A percentile compares a stretch with the other conserved stretches of the same genome.
Evolutionary conservation across 2,888 invertebrate genomes (phyloP).

Genomic region (Rhagophthalmus giganteus): DNA sequence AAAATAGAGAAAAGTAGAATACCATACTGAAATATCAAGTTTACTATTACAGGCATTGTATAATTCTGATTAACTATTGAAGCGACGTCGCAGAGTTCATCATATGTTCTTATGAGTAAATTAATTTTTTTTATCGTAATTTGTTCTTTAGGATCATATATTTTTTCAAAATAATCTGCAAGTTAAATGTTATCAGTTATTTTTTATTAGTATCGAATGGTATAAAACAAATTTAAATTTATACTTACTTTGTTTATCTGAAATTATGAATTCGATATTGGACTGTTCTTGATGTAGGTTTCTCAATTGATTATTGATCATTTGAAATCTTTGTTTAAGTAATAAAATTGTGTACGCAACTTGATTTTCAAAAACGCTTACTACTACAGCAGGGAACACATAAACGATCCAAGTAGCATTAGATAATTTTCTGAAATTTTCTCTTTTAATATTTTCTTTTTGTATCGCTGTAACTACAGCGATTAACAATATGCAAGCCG

Average conservation of each 20-base stretch:
- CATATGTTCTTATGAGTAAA: constrained; percentile 24
- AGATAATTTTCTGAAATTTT: constrained; percentile 9
- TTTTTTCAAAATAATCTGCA: no score
- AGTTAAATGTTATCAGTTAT: no score
- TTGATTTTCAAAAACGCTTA: constrained; percentile 15
- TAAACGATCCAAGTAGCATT: constrained; percentile 9
- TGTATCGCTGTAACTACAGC: constrained; percentile 2
- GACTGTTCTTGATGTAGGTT: background rate
- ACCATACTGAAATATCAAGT: constrained; percentile 28
- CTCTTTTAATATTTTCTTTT: constrained; percentile 10
- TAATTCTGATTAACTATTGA: constrained; percentile 26
- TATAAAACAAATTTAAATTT: no score
- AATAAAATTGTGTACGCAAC: constrained; percentile 13
- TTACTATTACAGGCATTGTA: constrained; percentile 25
- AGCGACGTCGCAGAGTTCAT: constrained; percentile 28
- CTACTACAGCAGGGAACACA: constrained; percentile 7
- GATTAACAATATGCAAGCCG: background rate
- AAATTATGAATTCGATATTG: no score
- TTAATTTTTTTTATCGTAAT: constrained; percentile 13
- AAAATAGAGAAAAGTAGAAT: constrained; percentile 30
- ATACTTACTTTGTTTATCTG: no score
- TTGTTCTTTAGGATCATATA: background rate
- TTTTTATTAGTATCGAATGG: no score
- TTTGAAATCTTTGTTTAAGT: constrained; percentile 10
- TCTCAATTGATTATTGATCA: constrained; percentile 13